A percentile compares a stretch with the other conserved stretches of the same genome.
These are phyloP conservation scores for Spicauda simplicius DNA, from an alignment of 2,888 invertebrate species.

Conservation along the genomic window DNA sequence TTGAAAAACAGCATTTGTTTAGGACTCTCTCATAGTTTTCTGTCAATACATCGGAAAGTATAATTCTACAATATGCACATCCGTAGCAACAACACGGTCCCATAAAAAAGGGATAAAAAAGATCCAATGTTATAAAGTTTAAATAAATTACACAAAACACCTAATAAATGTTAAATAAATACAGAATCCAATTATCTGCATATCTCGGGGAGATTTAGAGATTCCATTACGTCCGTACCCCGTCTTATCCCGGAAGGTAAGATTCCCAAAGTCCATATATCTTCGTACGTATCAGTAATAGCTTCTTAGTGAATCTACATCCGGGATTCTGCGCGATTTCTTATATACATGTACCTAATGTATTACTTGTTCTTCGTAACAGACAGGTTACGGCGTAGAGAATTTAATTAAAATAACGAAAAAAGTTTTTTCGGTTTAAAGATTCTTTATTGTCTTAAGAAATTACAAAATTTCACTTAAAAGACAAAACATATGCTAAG, in stretches of 20 bases:
- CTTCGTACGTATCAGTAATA: conserved; percentile 24
- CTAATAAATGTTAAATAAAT: not conserved
- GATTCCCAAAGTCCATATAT: conserved; percentile 20
- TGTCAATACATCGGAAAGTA: too few relatives aligned
- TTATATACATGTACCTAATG: conserved; percentile 11
- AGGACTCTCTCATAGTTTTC: too few relatives aligned
- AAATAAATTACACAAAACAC: too few relatives aligned
- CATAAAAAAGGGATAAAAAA: too few relatives aligned
- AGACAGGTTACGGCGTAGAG: not conserved
- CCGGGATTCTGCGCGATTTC: conserved; percentile 22
- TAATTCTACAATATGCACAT: too few relatives aligned
- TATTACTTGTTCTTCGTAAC: conserved; percentile 2
- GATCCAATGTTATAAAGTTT: too few relatives aligned
- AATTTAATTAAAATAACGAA: not conserved
- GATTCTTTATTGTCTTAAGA: too few relatives aligned
- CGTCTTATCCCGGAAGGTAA: conserved; percentile 20
- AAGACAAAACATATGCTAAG: too few relatives aligned
- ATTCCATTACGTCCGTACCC: conserved; percentile 17
- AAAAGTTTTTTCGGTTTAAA: too few relatives aligned
- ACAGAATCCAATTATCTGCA: not conserved
- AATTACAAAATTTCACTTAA: too few relatives aligned
- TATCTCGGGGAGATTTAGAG: conserved; percentile 19
- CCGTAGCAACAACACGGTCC: too few relatives aligned
- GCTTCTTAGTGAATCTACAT: conserved; percentile 24
- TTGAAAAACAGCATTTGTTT: too few relatives aligned